Percentiles rank a stretch among this genome's conserved stretches.
These are phyloP conservation scores for Hippasteria phrygiana DNA, from an alignment of 53 echinoderm and acorn worm species.

Conservation along the genomic window DNA sequence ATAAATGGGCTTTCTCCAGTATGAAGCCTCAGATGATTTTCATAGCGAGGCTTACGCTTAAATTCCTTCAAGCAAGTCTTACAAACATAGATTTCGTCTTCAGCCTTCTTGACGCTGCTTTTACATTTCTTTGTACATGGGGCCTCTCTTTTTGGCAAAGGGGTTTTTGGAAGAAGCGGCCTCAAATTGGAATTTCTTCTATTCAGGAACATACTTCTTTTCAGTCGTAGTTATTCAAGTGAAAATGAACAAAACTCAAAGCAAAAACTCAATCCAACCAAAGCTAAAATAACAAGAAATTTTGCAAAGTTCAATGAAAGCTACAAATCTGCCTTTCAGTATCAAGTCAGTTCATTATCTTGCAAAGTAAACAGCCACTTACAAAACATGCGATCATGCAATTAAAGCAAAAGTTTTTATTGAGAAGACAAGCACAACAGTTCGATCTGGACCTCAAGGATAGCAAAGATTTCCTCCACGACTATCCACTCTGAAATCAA, in stretches of 20 bases:
- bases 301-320: no score
- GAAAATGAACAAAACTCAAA: not conserved
- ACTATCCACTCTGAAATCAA: no score
- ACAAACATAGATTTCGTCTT: not conserved
- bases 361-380: no score
- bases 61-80: slow-evolving; percentile 24
- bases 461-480: no score
- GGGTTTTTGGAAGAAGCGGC: not conserved
- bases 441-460: no score
- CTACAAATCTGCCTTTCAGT: no score
- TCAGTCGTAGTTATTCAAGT: not conserved
- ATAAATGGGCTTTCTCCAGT: slow-evolving; percentile 22
- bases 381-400: no score
- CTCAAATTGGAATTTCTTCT: not conserved
- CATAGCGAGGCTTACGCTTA: not conserved
- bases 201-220: not conserved
- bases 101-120: not conserved
- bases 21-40: slow-evolving; percentile 22
- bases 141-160: not conserved
- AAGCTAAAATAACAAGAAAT: no score
- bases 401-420: no score
- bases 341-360: no score
- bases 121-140: not conserved
- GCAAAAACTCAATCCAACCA: no score
- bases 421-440: no score